Conservation (phyloP, 1,140 invertebrate species). For the Drosophila trapezifrons region DNA sequence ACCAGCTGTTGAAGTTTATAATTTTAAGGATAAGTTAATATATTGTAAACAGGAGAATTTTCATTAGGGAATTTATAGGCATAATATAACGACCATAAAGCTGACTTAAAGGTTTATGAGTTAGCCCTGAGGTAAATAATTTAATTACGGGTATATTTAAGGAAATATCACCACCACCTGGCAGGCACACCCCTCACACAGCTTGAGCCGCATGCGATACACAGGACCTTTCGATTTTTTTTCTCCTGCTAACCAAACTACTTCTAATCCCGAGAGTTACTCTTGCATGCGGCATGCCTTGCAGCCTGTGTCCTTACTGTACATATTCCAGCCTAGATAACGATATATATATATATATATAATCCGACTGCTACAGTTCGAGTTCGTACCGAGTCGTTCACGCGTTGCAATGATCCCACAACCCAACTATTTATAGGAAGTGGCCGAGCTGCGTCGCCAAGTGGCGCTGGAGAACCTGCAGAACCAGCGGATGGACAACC, state of each 20-base stretch:
- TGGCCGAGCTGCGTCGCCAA: conserved; percentile 83
- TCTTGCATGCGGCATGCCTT: conserved; percentile 30
- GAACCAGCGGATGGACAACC: conserved; percentile 87
- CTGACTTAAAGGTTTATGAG: not conserved
- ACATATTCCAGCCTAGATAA: conserved; percentile 24
- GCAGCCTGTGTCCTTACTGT: conserved; percentile 24
- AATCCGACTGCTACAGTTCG: conserved; percentile 35
- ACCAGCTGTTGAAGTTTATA: not conserved
- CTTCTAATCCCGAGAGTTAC: conserved; percentile 13
- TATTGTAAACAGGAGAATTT: not conserved
- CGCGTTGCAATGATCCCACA: conserved; percentile 64
- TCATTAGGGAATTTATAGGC: not conserved
- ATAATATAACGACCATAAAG: not conserved
- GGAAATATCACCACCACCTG: conserved; percentile 1
- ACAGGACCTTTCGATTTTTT: conserved; percentile 1
- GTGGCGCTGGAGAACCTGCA: conserved; percentile 84
- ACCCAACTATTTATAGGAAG: conserved; percentile 82
- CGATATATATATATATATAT: conserved; percentile 24
- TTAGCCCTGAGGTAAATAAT: not conserved
- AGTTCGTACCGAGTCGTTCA: conserved; percentile 53
- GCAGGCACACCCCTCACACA: conserved; percentile 26
- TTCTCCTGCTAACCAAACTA: conserved; percentile 23
- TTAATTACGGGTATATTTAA: not conserved
- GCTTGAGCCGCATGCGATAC: conserved; percentile 29
- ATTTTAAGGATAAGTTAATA: not conserved